These are phyloP conservation scores for Platalea minor DNA, from an alignment of 2,797 vertebrate species.

Conservation along the genomic window DNA sequence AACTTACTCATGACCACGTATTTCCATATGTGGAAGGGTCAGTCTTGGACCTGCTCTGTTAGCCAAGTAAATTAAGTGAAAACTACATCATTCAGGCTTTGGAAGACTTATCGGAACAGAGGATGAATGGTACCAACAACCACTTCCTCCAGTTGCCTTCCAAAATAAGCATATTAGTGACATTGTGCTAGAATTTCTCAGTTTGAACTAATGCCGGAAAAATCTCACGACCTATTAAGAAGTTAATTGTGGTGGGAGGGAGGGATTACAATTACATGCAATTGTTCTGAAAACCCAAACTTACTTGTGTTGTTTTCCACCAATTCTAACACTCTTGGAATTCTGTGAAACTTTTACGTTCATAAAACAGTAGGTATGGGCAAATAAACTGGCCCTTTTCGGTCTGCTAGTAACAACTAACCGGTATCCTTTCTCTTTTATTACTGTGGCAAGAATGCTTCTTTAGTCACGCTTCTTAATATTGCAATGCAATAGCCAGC, in stretches of 20 bases:
- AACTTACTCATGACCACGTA: accelerated
- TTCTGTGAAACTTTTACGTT: background rate
- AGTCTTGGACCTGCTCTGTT: background rate
- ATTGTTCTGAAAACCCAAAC: background rate
- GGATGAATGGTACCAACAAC: background rate
- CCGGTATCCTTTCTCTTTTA: background rate
- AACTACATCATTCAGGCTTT: background rate
- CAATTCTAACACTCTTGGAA: background rate
- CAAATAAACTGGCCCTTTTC: background rate
- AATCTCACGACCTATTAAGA: background rate
- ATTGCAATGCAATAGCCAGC: background rate
- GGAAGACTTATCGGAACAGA: background rate
- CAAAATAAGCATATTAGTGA: background rate
- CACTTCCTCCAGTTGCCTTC: background rate
- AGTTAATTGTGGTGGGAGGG: background rate
- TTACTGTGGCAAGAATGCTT: background rate
- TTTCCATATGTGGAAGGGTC: background rate
- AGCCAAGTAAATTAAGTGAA: background rate
- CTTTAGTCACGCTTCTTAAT: background rate
- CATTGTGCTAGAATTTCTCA: background rate
- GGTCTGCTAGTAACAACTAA: background rate
- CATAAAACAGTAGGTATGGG: background rate
- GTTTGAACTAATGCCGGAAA: background rate
- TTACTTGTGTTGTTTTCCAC: background rate
- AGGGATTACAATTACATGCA: background rate